These are phyloP conservation scores for Stichopus chloronotus DNA, from an alignment of 35 echinoderm and acorn worm genomes.

Conservation along the genomic window DNA sequence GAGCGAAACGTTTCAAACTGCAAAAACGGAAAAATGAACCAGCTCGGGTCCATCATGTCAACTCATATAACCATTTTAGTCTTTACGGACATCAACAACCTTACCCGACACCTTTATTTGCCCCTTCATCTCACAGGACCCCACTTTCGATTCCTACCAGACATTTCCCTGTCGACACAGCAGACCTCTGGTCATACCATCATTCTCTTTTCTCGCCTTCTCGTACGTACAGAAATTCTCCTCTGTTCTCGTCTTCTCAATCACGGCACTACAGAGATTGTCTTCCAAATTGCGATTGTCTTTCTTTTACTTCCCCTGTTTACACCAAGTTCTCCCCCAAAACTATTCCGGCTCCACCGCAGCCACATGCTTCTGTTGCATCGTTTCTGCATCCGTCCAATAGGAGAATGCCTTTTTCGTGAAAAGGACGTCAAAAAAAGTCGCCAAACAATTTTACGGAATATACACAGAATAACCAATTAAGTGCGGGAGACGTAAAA, in stretches of 20 bases:
- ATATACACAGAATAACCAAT: no score
- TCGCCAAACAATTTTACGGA: not conserved
- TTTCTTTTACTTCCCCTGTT: not conserved
- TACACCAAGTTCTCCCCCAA: not conserved
- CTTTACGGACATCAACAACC: conserved; percentile 53
- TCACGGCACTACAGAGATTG: not conserved
- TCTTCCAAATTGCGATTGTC: not conserved
- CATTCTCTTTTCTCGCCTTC: not conserved
- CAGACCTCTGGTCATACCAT: not conserved
- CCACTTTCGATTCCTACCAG: not conserved
- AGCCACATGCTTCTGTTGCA: not conserved
- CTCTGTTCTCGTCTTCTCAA: not conserved
- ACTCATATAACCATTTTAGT: conserved; percentile 83
- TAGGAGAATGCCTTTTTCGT: not conserved
- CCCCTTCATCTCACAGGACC: not conserved
- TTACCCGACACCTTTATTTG: not conserved
- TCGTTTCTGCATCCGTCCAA: not conserved
- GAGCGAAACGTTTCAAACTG: conserved; percentile 85
- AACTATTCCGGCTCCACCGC: not conserved
- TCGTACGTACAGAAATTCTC: not conserved
- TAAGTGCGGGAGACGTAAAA: no score
- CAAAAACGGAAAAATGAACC: conserved; percentile 73
- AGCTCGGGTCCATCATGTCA: conserved; percentile 85
- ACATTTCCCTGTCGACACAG: not conserved
- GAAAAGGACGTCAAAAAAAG: not conserved